Conservation (phyloP, 2,113 vertebrate species). For the Phaethornis superciliosus region DNA sequence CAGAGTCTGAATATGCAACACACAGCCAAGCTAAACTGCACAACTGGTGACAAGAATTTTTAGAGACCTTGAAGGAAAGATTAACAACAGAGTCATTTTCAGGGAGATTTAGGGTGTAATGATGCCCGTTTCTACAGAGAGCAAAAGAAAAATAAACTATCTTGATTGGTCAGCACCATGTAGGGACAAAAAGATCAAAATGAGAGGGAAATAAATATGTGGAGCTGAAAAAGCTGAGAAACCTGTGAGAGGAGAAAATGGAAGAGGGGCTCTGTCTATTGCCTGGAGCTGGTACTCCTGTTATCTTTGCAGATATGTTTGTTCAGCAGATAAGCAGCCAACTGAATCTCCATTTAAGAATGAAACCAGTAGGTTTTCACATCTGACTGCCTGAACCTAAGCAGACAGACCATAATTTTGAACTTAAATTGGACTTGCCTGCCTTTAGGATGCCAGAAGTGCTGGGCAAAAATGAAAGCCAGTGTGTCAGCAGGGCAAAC, state of each 20-base stretch:
- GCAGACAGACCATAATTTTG: background rate
- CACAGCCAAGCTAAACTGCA: background rate
- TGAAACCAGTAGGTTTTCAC: background rate
- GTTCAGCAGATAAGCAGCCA: background rate
- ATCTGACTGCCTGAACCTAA: background rate
- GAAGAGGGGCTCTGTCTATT: background rate
- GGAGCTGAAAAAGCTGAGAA: background rate
- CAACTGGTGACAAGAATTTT: background rate
- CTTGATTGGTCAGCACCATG: background rate
- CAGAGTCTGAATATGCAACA: background rate
- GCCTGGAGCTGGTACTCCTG: background rate
- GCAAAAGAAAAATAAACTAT: background rate
- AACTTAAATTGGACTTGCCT: background rate
- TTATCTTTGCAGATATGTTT: background rate
- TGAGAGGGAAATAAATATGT: background rate
- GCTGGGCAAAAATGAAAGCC: background rate
- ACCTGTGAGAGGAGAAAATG: background rate
- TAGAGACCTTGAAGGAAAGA: background rate
- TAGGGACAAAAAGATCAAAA: background rate
- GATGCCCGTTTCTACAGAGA: background rate
- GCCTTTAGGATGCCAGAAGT: background rate
- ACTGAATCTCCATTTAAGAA: background rate
- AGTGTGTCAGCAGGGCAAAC: background rate
- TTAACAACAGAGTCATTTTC: background rate
- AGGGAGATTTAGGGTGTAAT: background rate